phyloP scores from a whole-genome alignment of 2,113 vertebrate genomes.

The Colaptes auratus region DNA sequence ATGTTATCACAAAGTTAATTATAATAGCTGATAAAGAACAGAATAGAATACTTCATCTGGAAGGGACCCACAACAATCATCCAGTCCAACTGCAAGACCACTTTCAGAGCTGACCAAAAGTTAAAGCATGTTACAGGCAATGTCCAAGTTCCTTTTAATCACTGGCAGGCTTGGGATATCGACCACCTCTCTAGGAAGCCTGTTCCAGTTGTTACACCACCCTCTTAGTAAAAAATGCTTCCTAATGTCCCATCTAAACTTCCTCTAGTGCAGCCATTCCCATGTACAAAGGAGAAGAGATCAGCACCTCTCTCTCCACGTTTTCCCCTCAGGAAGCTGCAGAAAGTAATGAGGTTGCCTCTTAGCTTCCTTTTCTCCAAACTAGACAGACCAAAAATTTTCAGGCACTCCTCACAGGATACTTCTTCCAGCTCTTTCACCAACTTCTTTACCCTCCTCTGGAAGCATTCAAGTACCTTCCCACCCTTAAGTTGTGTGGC shows the following conservation, averaged over 20 bases:
- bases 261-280: background rate
- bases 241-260: background rate
- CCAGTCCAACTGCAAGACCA: background rate
- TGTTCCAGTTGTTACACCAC: background rate
- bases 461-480: background rate
- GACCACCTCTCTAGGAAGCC: background rate
- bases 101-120: background rate
- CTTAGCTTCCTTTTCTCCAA: background rate
- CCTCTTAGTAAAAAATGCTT: background rate
- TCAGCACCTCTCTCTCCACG: background rate
- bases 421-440: background rate
- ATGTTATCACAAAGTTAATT: background rate
- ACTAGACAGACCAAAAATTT: background rate
- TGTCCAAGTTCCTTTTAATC: too few relatives aligned
- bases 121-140: background rate
- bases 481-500: too few relatives aligned
- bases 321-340: background rate
- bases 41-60: background rate
- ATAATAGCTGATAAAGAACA: background rate
- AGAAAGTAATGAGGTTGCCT: background rate
- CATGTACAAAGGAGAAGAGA: background rate
- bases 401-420: fast-evolving
- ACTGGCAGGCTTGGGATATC: background rate
- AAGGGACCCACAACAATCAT: background rate
- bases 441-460: background rate